phyloP scores from a whole-genome alignment of 2,113 vertebrate species.

The Channa argus region DNA sequence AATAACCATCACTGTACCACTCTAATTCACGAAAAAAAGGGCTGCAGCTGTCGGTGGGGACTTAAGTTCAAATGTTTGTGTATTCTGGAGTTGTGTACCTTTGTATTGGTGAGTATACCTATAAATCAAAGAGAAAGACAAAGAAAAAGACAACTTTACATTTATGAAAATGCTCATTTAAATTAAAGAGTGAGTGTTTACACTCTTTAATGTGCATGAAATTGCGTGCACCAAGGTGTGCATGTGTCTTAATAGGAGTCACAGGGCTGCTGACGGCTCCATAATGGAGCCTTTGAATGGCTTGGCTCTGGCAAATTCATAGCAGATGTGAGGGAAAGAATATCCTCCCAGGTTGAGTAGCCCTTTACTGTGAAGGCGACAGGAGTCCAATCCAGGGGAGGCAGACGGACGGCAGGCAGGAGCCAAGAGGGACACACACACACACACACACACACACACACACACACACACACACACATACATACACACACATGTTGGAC shows the following conservation, averaged over 20 bases:
- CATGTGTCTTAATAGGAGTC: constrained; percentile 77
- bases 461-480: constrained; percentile 21
- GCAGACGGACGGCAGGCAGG: constrained; percentile 73
- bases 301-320: constrained; percentile 80
- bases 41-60: constrained; percentile 66
- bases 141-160: background rate
- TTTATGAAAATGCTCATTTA: constrained; percentile 15
- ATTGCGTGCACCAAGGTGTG: constrained; percentile 61
- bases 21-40: constrained; percentile 37
- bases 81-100: constrained; percentile 13
- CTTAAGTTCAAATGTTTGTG: constrained; percentile 53
- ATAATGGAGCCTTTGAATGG: constrained; percentile 86
- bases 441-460: constrained; percentile 30
- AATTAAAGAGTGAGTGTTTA: constrained; percentile 27
- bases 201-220: background rate
- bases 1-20: constrained; percentile 53
- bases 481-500: constrained; percentile 42
- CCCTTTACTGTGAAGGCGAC: constrained; percentile 75
- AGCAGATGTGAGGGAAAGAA: constrained; percentile 86
- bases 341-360: constrained; percentile 83
- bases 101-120: constrained; percentile 9
- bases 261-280: constrained; percentile 75
- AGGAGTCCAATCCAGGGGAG: constrained; percentile 77
- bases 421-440: constrained; percentile 58
- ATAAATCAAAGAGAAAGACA: background rate